These are phyloP conservation scores for Caenorhabditis imperialis DNA, from an alignment of 2,888 invertebrate species.

Conservation along the genomic window DNA sequence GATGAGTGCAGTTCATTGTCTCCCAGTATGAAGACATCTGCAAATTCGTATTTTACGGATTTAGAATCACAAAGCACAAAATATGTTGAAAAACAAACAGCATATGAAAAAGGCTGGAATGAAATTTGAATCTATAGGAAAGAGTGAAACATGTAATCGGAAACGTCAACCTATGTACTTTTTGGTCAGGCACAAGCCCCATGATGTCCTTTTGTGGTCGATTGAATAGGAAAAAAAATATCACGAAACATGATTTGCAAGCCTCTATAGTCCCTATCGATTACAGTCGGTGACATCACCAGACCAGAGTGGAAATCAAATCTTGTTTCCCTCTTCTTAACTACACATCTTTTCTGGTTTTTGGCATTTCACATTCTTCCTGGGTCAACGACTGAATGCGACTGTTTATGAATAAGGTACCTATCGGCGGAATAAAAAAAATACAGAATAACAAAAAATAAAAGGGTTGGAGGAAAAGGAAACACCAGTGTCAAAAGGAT, in stretches of 20 bases:
- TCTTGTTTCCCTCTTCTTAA: conserved; percentile 31
- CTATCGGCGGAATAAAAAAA: background rate
- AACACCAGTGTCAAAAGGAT: too few species aligned
- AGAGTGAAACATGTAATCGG: background rate
- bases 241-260: background rate
- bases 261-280: conserved; percentile 32
- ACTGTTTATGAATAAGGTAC: conserved; percentile 10
- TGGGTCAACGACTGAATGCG: conserved; percentile 16
- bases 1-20: conserved; percentile 49
- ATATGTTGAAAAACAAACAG: background rate
- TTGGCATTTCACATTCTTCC: background rate
- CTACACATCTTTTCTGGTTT: conserved; percentile 7
- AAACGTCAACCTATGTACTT: background rate
- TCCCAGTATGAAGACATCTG: conserved; percentile 51
- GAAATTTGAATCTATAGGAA: conserved; percentile 4
- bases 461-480: too few species aligned
- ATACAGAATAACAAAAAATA: too few species aligned
- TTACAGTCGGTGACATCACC: conserved; percentile 32
- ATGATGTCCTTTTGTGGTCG: background rate
- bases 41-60: too few species aligned
- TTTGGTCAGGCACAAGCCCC: background rate
- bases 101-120: conserved; percentile 4
- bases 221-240: background rate
- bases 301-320: conserved; percentile 17
- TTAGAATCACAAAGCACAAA: too few species aligned